A percentile compares a stretch with the other conserved stretches of the same genome.
These are phyloP conservation scores for Drosophila littoralis DNA, from an alignment of 1,140 invertebrate genomes.

Conservation along the genomic window DNA sequence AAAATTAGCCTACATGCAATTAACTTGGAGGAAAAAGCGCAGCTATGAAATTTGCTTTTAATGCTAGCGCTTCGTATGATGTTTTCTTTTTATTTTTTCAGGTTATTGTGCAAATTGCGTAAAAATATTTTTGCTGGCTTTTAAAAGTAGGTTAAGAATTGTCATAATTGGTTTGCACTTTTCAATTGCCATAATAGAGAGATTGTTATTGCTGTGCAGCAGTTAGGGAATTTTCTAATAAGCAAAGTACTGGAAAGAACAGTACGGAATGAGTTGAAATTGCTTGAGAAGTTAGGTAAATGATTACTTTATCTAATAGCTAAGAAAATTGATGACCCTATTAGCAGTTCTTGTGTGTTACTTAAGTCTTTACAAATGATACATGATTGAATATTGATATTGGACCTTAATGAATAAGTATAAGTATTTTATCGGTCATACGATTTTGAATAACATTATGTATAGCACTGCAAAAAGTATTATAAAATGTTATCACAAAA, in stretches of 20 bases:
- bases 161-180: constrained; percentile 70
- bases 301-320: not conserved
- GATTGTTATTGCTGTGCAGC: constrained; percentile 44
- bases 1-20: constrained; percentile 79
- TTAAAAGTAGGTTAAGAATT: constrained; percentile 75
- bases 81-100: constrained; percentile 45
- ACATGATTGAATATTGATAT: no score
- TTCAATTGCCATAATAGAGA: constrained; percentile 61
- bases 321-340: not conserved
- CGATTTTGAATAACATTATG: no score
- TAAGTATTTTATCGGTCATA: no score
- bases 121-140: constrained; percentile 54
- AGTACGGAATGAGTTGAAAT: constrained; percentile 1
- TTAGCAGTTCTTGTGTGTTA: not conserved
- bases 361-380: no score
- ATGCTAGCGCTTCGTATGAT: constrained; percentile 36
- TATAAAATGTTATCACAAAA: no score
- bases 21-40: constrained; percentile 52
- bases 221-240: constrained; percentile 32
- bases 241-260: constrained; percentile 7
- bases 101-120: constrained; percentile 63
- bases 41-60: constrained; percentile 62
- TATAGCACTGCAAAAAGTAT: no score
- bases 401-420: no score
- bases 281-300: constrained; percentile 26